phyloP scores from a whole-genome alignment of 2,888 invertebrate species.

The Philereme transversata region DNA sequence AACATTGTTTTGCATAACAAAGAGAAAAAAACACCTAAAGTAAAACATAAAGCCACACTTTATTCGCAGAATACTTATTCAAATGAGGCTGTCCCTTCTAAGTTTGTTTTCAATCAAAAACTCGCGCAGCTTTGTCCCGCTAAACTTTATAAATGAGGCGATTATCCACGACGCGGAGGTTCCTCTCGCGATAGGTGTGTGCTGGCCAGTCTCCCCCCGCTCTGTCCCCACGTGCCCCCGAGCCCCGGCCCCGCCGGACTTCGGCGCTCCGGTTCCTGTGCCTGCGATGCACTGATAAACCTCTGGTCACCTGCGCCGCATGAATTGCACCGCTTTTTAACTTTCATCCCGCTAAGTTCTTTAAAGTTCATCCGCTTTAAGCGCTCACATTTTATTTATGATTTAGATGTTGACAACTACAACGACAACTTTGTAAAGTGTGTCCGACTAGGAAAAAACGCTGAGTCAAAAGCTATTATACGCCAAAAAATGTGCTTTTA shows the following conservation, averaged over 20 bases:
- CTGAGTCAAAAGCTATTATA: constrained; percentile 26
- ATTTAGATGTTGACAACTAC: constrained; percentile 73
- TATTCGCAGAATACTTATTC: constrained; percentile 84
- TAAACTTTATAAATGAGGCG: constrained; percentile 84
- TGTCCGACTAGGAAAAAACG: constrained; percentile 40
- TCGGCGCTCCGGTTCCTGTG: constrained; percentile 39
- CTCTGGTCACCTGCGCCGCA: constrained; percentile 81
- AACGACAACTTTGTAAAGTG: constrained; percentile 59
- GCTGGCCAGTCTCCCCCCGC: constrained; percentile 46
- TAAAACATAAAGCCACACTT: constrained; percentile 85
- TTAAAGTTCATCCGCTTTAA: constrained; percentile 77
- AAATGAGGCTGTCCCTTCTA: constrained; percentile 84
- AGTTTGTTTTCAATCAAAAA: constrained; percentile 85
- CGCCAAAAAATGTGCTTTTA: constrained; percentile 25
- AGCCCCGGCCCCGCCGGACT: constrained; percentile 32
- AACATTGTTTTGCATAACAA: constrained; percentile 84
- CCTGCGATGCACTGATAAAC: constrained; percentile 77
- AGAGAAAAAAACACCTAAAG: constrained; percentile 83
- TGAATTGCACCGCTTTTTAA: constrained; percentile 82
- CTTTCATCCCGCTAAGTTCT: constrained; percentile 76
- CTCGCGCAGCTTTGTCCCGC: constrained; percentile 81
- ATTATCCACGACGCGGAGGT: constrained; percentile 75
- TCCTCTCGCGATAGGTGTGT: constrained; percentile 69
- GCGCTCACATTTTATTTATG: constrained; percentile 75
- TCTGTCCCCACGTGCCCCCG: constrained; percentile 9